These are phyloP conservation scores for Emydura subglobosa DNA, from an alignment of 2,113 vertebrate genomes.

Conservation along the genomic window DNA sequence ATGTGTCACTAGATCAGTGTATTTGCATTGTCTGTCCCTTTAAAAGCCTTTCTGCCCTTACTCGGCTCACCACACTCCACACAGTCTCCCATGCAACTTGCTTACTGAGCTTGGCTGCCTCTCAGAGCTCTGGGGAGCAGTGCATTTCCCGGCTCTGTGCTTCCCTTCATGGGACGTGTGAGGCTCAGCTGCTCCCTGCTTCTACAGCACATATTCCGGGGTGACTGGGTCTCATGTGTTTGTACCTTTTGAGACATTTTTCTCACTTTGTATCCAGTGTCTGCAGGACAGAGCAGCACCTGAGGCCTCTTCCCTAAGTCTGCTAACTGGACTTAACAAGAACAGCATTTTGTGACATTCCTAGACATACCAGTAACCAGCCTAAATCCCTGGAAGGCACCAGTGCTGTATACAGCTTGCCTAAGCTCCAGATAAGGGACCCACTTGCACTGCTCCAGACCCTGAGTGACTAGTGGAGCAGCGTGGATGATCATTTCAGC, in stretches of 20 bases:
- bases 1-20: neutral
- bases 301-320: neutral
- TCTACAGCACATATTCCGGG: neutral
- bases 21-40: neutral
- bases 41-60: neutral
- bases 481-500: neutral
- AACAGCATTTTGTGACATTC: neutral
- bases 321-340: neutral
- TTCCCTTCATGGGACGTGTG: neutral
- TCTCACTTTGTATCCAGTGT: neutral
- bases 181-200: neutral
- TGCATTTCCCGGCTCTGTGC: neutral
- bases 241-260: neutral
- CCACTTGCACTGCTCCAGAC: neutral
- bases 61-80: neutral
- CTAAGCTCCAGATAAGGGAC: neutral
- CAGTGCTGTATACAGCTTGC: neutral
- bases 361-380: neutral
- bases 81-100: neutral
- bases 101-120: neutral
- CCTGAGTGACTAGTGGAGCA: neutral
- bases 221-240: neutral
- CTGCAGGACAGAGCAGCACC: neutral
- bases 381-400: neutral
- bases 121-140: neutral